Evolutionary conservation across 2,888 invertebrate genomes (phyloP).

Genomic region (Icerya purchasi): DNA sequence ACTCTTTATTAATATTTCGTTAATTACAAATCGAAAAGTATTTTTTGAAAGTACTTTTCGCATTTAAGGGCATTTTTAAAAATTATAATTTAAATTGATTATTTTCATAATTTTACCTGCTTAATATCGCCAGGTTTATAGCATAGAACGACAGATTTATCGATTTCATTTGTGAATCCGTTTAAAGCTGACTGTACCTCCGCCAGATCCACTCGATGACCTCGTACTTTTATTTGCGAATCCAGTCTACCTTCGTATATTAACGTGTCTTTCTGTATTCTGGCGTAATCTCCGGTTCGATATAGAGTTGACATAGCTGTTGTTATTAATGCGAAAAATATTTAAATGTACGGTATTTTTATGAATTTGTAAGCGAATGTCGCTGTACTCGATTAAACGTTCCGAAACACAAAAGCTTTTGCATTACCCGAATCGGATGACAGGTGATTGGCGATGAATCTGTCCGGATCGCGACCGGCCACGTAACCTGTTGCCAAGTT

Average conservation of each 20-base stretch:
- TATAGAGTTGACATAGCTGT: conserved; percentile 29
- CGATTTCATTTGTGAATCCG: conserved; percentile 35
- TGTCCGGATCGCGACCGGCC: conserved; percentile 45
- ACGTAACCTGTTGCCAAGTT: conserved; percentile 67
- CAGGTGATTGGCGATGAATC: conserved; percentile 53
- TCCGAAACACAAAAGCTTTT: neutral
- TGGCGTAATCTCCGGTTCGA: conserved; percentile 66
- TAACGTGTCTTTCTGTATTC: conserved; percentile 39
- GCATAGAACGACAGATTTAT: conserved; percentile 57
- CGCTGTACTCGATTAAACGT: neutral
- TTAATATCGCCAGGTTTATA: conserved; percentile 45
- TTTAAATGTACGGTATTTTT: neutral
- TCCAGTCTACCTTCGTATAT: conserved; percentile 67
- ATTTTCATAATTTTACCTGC: conserved; percentile 24
- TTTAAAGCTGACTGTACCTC: conserved; percentile 59
- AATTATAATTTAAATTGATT: conserved; percentile 10
- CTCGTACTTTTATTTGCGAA: conserved; percentile 66
- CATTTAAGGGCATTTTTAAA: conserved; percentile 49
- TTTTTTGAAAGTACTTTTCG: too few species aligned
- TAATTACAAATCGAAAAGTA: too few species aligned
- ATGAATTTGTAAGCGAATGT: too few species aligned
- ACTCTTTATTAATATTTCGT: too few species aligned
- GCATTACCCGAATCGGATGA: conserved; percentile 23
- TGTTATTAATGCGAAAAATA: neutral
- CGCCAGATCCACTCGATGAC: conserved; percentile 61